phyloP scores from a whole-genome alignment of 37 sponge, comb jelly and placozoan species.

The Sycon ciliatum region DNA sequence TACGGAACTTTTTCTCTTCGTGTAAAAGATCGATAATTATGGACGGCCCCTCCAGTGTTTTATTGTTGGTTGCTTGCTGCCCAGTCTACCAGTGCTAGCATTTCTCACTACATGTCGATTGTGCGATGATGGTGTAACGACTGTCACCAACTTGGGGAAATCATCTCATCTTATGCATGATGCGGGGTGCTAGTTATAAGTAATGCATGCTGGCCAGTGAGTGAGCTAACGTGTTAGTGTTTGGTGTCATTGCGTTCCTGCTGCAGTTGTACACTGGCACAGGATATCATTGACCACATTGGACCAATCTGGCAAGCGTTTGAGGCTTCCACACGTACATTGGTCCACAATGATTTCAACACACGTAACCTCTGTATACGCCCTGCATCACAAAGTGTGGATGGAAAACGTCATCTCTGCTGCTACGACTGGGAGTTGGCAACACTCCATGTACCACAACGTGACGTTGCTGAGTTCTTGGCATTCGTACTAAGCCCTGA shows the following conservation, averaged over 20 bases:
- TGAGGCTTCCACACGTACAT: slow-evolving; percentile 34
- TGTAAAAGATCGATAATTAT: too few species aligned
- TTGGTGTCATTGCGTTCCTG: background rate
- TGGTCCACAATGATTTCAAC: slow-evolving; percentile 69
- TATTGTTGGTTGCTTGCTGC: background rate
- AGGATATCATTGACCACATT: slow-evolving; percentile 33
- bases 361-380: slow-evolving; percentile 57
- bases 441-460: slow-evolving; percentile 47
- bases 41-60: slow-evolving; percentile 17
- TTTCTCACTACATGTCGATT: too few species aligned
- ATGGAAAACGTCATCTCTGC: slow-evolving; percentile 27
- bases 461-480: slow-evolving; percentile 58
- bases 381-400: background rate
- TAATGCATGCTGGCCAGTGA: background rate
- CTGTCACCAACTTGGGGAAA: too few species aligned
- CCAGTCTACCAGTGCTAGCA: background rate
- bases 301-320: slow-evolving; percentile 18
- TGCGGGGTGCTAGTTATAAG: too few species aligned
- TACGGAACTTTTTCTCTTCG: too few species aligned
- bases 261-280: slow-evolving; percentile 17
- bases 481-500: slow-evolving; percentile 37
- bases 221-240: background rate
- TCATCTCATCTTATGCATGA: too few species aligned
- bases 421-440: slow-evolving; percentile 76
- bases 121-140: too few species aligned